These are phyloP conservation scores for human (Homo sapiens) DNA, from an alignment of 2,113 vertebrate species.

Conservation along the genomic window DNA sequence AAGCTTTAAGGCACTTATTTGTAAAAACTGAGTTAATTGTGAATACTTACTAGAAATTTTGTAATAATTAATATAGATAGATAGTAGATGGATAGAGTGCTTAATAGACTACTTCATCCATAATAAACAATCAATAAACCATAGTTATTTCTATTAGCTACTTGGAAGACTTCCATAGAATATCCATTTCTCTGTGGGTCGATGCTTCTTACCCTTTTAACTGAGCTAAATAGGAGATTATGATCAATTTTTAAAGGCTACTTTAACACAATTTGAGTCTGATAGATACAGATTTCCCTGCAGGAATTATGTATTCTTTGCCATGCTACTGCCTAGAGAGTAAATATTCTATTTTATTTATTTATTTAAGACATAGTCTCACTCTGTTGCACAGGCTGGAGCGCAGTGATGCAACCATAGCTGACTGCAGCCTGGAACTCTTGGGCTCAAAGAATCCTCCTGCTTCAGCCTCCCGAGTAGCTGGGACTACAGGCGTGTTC, in stretches of 20 bases:
- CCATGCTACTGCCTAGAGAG: background rate
- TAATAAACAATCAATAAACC: conserved; percentile 31
- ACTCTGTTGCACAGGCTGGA: too few species aligned
- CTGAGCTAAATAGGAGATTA: background rate
- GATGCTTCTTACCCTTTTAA: background rate
- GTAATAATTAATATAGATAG: conserved; percentile 15
- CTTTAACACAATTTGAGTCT: background rate
- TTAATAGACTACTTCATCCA: background rate
- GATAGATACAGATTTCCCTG: background rate
- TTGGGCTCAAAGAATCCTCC: too few species aligned
- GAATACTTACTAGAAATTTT: background rate
- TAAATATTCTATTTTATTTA: too few species aligned
- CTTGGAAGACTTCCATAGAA: background rate
- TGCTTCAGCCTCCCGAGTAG: too few species aligned
- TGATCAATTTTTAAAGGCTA: background rate
- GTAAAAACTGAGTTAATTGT: background rate
- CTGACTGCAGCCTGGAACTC: too few species aligned
- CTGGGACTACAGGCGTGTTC: too few species aligned
- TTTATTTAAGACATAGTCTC: too few species aligned
- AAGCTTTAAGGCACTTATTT: background rate
- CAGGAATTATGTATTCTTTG: background rate
- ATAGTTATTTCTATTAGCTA: background rate
- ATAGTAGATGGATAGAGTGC: background rate
- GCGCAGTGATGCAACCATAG: too few species aligned
- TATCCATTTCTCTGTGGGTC: conserved; percentile 19